phyloP scores from a whole-genome alignment of 1,140 invertebrate species.

The Wiebesia pumilae region DNA sequence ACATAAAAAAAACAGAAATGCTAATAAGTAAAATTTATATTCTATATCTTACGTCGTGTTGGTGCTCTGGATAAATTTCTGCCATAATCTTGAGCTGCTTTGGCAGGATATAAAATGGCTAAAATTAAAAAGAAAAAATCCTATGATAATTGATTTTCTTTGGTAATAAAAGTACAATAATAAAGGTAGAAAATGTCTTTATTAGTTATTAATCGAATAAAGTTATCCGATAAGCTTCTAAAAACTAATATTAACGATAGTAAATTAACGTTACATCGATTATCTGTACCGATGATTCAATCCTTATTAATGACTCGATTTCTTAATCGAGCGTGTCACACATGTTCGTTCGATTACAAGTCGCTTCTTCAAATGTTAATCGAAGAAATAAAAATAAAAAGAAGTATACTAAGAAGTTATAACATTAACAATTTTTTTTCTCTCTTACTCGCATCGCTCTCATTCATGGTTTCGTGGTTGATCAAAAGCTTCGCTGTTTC shows the following conservation, averaged over 20 bases:
- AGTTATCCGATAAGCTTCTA: background rate
- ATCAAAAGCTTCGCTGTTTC: constrained; percentile 8
- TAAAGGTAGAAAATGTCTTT: no score
- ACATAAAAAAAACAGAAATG: no score
- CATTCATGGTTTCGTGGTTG: background rate
- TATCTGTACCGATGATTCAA: background rate
- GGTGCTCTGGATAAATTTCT: constrained; percentile 35
- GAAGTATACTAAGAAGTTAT: background rate
- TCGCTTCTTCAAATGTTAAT: background rate
- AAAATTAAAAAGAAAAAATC: background rate
- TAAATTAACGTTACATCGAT: background rate
- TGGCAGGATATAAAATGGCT: constrained; percentile 2
- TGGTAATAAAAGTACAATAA: no score
- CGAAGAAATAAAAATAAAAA: background rate
- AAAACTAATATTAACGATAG: background rate
- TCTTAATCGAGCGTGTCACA: background rate
- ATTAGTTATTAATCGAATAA: background rate
- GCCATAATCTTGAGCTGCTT: constrained; percentile 32
- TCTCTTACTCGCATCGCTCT: background rate
- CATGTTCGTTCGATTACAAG: background rate
- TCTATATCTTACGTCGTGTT: constrained; percentile 39
- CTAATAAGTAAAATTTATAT: no score
- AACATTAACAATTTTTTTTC: background rate
- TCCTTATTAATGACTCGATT: background rate
- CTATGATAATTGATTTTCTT: background rate